These are phyloP conservation scores for Hyposoter didymator DNA, from an alignment of 2,888 invertebrate species.

Conservation along the genomic window DNA sequence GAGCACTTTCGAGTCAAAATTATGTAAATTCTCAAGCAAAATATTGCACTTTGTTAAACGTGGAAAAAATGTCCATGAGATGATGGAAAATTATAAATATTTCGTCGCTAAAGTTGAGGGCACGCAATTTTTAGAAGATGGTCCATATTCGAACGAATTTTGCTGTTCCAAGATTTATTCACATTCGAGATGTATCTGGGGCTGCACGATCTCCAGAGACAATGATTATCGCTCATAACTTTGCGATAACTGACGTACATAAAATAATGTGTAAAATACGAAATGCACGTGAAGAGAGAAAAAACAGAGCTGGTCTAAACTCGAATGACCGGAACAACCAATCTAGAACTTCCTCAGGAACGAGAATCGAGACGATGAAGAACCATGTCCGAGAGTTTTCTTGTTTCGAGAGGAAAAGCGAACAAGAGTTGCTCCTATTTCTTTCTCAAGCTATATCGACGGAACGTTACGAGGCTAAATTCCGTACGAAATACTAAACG, in stretches of 20 bases:
- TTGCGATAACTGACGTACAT: neutral
- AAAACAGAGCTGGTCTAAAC: constrained; percentile 36
- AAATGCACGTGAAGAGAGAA: neutral
- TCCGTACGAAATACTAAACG: constrained; percentile 41
- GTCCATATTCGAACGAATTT: constrained; percentile 18
- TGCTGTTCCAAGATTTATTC: neutral
- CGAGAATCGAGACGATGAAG: constrained; percentile 10
- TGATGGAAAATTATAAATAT: neutral
- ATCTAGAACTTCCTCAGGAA: constrained; percentile 50
- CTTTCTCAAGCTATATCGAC: constrained; percentile 31
- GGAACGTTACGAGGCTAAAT: constrained; percentile 49
- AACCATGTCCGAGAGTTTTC: constrained; percentile 24
- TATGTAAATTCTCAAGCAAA: neutral
- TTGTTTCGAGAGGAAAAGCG: constrained; percentile 60
- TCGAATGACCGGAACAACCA: constrained; percentile 64
- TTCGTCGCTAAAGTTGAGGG: neutral
- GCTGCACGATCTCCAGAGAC: neutral
- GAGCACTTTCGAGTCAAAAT: neutral
- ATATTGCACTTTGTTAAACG: neutral
- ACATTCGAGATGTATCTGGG: neutral
- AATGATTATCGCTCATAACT: constrained; percentile 23
- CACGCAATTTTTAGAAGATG: neutral
- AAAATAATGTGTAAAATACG: neutral
- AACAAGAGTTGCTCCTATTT: constrained; percentile 50
- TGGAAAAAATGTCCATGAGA: neutral